These are phyloP conservation scores for Physella acuta DNA, from an alignment of 1,140 invertebrate genomes.

Conservation along the genomic window DNA sequence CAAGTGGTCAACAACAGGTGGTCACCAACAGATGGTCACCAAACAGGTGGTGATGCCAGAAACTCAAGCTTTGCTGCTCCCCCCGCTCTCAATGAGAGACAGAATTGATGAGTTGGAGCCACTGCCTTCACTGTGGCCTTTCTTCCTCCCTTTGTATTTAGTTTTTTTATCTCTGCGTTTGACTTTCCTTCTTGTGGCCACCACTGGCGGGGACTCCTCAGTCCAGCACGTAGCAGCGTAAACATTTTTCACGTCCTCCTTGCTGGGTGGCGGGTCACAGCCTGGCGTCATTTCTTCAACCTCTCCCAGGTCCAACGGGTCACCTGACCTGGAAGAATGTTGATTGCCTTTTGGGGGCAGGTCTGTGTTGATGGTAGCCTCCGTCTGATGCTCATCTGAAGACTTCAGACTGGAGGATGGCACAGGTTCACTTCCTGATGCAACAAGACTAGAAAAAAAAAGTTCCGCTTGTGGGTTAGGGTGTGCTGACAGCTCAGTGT, in stretches of 20 bases:
- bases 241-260: background rate
- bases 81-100: slow-evolving; percentile 1
- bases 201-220: background rate
- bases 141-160: background rate
- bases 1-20: too few relatives aligned
- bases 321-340: background rate
- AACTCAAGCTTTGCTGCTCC: background rate
- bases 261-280: background rate
- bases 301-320: background rate
- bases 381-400: background rate
- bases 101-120: slow-evolving; percentile 7
- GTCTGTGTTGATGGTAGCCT: background rate
- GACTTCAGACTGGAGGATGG: background rate
- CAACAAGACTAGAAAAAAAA: background rate
- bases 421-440: too few relatives aligned
- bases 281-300: background rate
- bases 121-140: background rate
- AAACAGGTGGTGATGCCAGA: too few relatives aligned
- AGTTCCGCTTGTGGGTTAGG: too few relatives aligned
- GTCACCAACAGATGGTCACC: too few relatives aligned
- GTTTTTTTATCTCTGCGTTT: background rate
- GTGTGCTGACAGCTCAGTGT: background rate
- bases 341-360: background rate
- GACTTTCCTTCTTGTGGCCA: background rate
- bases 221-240: background rate